phyloP scores from a whole-genome alignment of 2,797 vertebrate genomes.

The Chiloscyllium punctatum region DNA sequence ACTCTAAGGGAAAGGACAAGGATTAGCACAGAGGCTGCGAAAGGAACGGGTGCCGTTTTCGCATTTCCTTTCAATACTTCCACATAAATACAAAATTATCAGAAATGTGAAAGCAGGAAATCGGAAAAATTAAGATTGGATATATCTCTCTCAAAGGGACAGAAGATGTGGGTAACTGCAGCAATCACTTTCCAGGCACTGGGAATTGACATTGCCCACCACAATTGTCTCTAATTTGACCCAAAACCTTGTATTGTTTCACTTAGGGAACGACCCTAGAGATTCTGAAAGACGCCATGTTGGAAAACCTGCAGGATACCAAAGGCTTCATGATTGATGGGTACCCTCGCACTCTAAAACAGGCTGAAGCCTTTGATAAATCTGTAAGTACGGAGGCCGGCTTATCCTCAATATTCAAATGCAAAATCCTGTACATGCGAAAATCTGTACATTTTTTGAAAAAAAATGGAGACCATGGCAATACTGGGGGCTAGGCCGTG shows the following conservation, averaged over 20 bases:
- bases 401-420: neutral
- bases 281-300: conserved; percentile 44
- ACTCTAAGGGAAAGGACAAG: no score
- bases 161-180: neutral
- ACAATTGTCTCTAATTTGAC: neutral
- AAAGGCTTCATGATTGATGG: conserved; percentile 46
- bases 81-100: neutral
- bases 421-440: no score
- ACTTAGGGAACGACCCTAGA: conserved; percentile 45
- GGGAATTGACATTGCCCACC: neutral
- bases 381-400: neutral
- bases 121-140: neutral
- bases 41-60: no score
- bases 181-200: neutral
- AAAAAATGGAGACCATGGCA: no score
- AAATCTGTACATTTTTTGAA: no score
- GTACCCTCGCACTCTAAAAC: conserved; percentile 47
- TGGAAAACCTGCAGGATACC: conserved; percentile 38
- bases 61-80: neutral
- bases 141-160: neutral
- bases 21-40: no score
- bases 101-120: neutral
- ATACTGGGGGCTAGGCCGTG: no score
- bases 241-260: neutral
- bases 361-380: conserved; percentile 47